Conservation (phyloP, 2,888 invertebrate species). For the Diadegma fenestrale region DNA sequence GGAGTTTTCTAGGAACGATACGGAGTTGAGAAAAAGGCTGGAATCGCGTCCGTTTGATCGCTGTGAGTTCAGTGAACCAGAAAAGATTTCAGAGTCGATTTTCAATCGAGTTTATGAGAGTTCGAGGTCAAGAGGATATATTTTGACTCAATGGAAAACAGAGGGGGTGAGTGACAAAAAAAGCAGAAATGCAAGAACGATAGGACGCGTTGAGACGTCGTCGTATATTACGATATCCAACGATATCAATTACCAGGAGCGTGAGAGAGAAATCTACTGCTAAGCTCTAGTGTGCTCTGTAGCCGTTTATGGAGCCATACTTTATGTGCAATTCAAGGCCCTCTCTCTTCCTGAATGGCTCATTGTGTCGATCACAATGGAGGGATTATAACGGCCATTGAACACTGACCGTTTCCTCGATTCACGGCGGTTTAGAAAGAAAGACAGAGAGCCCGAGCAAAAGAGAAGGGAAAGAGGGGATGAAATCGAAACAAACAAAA, state of each 20-base stretch:
- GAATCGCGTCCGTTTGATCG: neutral
- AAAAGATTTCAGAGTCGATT: neutral
- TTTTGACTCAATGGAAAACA: constrained; percentile 28
- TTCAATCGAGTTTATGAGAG: constrained; percentile 30
- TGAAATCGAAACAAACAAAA: neutral
- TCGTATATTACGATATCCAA: constrained; percentile 73
- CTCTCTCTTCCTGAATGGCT: constrained; percentile 69
- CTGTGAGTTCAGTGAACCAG: neutral
- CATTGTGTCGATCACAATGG: constrained; percentile 81
- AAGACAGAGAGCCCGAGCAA: neutral
- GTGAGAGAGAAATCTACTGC: constrained; percentile 42
- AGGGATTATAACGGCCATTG: constrained; percentile 79
- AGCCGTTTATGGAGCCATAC: constrained; percentile 78
- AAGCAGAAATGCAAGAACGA: constrained; percentile 55
- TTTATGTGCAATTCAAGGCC: constrained; percentile 78
- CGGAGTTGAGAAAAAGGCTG: neutral
- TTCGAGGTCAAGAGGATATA: constrained; percentile 40
- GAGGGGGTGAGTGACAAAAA: constrained; percentile 16
- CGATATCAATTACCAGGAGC: constrained; percentile 74
- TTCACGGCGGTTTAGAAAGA: constrained; percentile 9
- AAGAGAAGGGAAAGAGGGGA: neutral
- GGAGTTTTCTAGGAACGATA: neutral
- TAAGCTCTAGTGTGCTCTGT: constrained; percentile 44
- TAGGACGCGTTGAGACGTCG: constrained; percentile 62
- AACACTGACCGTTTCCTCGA: constrained; percentile 73